Base-by-base conservation (phyloP, 2,888 invertebrate species). In the Adelognathus sp. region DNA sequence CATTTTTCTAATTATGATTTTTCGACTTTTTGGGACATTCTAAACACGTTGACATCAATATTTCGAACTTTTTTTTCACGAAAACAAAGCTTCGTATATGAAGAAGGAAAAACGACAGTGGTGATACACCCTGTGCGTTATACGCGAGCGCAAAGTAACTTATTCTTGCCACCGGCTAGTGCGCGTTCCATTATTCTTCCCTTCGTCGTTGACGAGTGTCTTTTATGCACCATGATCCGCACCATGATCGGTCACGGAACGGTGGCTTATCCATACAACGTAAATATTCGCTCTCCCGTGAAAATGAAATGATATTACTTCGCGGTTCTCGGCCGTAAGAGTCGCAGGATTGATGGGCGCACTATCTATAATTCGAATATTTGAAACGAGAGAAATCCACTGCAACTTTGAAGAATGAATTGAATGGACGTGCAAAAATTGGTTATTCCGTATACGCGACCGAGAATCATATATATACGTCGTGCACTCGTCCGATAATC, bases 361-460 rank as follows among this genome's bases (percentile, higher is more conserved):
- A 52, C 52, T 46, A 46, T 54, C n/a, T 46, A 66, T 41, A 46
- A 77, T 44, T 72, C 14, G 54, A 61, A 72, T 67, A 69, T 21
- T 33, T 33, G 4, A 27, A 33, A 14, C n/a, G 9, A 1, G 3
- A 21, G 60, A 60, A 50, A 21, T 11, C 31, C 21, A 41, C 39
- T 14, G 27, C 31, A 39, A n/a, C 3, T 14, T 18, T 27, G 9
- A n/a, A 6, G 16, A 31, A 56, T 31, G 16, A 7, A 41, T 44
- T 5, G n/a, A 33, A 54, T 33, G 14, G 6, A 31, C 0, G 31
- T 29, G 18, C 11, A 44, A 63, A 44, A 41, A 39, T 50, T 50
- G 46, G 24, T 24, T 11, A 7, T 5, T 50, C 46, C 5, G 46
- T 6, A 5, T 0, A 21, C 21, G 24, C n/a, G 11, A 11, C n/a